Percentiles rank a stretch among this genome's conserved stretches.
These are phyloP conservation scores for Lacanobia oleracea DNA, from an alignment of 2,888 invertebrate genomes.

Conservation along the genomic window DNA sequence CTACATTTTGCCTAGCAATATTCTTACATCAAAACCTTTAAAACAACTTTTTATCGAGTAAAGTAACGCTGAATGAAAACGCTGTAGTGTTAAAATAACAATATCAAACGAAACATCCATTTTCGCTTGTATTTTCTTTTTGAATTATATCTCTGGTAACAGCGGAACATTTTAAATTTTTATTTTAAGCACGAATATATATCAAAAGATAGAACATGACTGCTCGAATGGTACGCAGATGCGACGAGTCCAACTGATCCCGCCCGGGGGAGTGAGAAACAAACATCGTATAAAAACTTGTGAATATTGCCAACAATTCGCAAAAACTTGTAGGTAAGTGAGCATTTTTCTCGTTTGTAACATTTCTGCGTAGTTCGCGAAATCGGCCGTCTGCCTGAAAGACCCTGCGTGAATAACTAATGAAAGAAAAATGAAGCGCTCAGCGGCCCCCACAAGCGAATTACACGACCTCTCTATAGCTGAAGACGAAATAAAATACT, in stretches of 20 bases:
- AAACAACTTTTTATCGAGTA: conserved; percentile 37
- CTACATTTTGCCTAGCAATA: conserved; percentile 34
- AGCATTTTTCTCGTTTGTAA: conserved; percentile 76
- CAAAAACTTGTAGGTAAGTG: conserved; percentile 78
- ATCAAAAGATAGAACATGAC: conserved; percentile 78
- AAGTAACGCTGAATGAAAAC: conserved; percentile 43
- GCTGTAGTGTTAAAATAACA: conserved; percentile 48
- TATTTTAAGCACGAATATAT: conserved; percentile 69
- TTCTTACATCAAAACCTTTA: conserved; percentile 36
- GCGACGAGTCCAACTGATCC: conserved; percentile 81
- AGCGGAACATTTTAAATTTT: conserved; percentile 62
- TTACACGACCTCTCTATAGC: conserved; percentile 68
- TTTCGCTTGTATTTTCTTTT: conserved; percentile 57
- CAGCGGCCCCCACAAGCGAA: conserved; percentile 64
- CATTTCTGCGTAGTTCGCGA: conserved; percentile 69
- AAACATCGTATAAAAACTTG: conserved; percentile 84
- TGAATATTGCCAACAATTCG: conserved; percentile 82
- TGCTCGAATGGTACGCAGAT: conserved; percentile 82
- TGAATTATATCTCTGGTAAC: conserved; percentile 61
- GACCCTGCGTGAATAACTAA: conserved; percentile 73
- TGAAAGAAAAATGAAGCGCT: conserved; percentile 76
- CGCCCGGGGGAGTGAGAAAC: conserved; percentile 75
- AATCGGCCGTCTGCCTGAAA: conserved; percentile 60
- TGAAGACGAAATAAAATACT: too few relatives aligned
- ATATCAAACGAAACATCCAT: conserved; percentile 55